Percentiles rank a stretch among this genome's conserved stretches.
These are phyloP conservation scores for Tachysurus vachellii DNA, from an alignment of 2,113 vertebrate species.

Conservation along the genomic window DNA sequence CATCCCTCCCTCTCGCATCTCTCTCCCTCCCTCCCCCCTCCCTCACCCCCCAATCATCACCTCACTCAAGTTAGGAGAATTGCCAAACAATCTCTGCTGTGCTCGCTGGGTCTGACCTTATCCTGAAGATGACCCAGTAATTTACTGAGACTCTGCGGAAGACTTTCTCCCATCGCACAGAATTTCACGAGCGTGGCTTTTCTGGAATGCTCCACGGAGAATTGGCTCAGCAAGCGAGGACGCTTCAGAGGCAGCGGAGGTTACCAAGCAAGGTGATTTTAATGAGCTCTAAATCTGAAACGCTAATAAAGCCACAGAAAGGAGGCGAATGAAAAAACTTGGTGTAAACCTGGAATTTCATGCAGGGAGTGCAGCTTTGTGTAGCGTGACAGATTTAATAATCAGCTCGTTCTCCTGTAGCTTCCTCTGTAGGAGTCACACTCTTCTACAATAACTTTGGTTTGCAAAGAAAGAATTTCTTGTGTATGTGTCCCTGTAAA, in stretches of 20 bases:
- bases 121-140: not conserved
- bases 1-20: no score
- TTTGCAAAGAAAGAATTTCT: not conserved
- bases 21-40: not conserved
- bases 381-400: conserved; percentile 50
- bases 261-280: conserved; percentile 36
- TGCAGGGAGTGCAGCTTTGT: conserved; percentile 47
- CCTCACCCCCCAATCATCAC: not conserved
- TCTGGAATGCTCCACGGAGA: not conserved
- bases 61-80: not conserved
- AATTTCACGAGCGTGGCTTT: not conserved
- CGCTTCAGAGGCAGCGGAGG: conserved; percentile 6
- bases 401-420: conserved; percentile 22
- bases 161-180: no score
- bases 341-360: conserved; percentile 39
- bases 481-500: not conserved
- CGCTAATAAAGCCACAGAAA: conserved; percentile 36
- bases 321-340: conserved; percentile 7
- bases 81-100: not conserved
- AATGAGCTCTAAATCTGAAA: conserved; percentile 44
- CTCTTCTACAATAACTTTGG: not conserved
- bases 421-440: not conserved
- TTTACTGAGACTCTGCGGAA: not conserved
- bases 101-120: not conserved
- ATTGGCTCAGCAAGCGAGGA: conserved; percentile 10